phyloP scores from a whole-genome alignment of 1,140 invertebrate species.

The Metaphire vulgaris region DNA sequence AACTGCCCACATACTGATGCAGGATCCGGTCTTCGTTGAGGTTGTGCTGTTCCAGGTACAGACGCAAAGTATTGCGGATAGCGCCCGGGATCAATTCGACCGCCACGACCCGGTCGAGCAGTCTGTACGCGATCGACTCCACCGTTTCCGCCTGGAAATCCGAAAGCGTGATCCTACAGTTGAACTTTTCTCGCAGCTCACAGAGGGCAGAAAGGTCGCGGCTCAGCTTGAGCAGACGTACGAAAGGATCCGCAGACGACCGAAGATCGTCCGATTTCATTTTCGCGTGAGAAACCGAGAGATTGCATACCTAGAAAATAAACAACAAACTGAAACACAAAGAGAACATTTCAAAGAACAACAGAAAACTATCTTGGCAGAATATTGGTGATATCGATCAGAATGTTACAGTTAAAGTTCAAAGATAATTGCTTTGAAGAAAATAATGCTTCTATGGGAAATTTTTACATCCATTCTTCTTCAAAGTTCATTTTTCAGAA shows the following conservation, averaged over 20 bases:
- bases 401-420: no score
- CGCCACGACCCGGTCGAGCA: conserved; percentile 42
- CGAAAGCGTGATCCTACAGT: conserved; percentile 35
- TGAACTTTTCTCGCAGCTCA: conserved; percentile 38
- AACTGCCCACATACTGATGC: conserved; percentile 41
- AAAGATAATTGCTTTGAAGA: no score
- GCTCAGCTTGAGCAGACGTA: conserved; percentile 33
- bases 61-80: conserved; percentile 37
- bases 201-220: conserved; percentile 35
- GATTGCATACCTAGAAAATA: background rate
- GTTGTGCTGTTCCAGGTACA: conserved; percentile 42
- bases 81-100: conserved; percentile 39
- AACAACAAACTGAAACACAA: background rate
- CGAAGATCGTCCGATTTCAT: background rate
- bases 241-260: conserved; percentile 12
- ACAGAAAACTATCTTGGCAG: no score
- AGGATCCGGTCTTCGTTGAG: conserved; percentile 42
- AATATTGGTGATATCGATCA: no score
- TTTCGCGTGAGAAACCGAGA: background rate
- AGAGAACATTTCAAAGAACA: no score
- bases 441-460: no score
- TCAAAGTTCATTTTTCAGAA: no score
- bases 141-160: conserved; percentile 38
- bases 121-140: conserved; percentile 41
- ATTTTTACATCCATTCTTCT: no score